phyloP scores from a whole-genome alignment of 2,888 invertebrate genomes.

The Autographa pulchrina region DNA sequence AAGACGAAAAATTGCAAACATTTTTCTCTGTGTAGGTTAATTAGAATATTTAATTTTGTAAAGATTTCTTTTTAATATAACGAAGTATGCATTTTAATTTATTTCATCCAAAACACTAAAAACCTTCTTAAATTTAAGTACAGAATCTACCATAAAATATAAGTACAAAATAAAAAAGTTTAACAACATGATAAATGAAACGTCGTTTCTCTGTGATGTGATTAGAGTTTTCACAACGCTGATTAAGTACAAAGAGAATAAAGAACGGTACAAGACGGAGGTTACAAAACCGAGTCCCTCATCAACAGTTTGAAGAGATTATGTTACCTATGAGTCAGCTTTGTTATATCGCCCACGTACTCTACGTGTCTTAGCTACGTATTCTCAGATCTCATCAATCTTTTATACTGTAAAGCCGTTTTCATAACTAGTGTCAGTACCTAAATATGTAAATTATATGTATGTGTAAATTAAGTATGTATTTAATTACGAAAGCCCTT shows the following conservation, averaged over 20 bases:
- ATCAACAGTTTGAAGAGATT: conserved; percentile 55
- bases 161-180: conserved; percentile 35
- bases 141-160: conserved; percentile 14
- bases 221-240: conserved; percentile 61
- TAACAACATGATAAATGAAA: conserved; percentile 34
- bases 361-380: conserved; percentile 44
- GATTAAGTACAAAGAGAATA: conserved; percentile 49
- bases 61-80: too few species aligned
- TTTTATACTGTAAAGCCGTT: conserved; percentile 34
- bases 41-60: too few species aligned
- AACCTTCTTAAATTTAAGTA: neutral
- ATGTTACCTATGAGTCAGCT: conserved; percentile 56
- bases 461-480: too few species aligned
- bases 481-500: neutral
- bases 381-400: conserved; percentile 34
- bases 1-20: too few species aligned
- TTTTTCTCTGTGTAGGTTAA: too few species aligned
- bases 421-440: conserved; percentile 16
- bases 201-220: conserved; percentile 49
- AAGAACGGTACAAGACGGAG: conserved; percentile 43
- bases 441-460: neutral
- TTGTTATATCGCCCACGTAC: conserved; percentile 62
- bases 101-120: too few species aligned
- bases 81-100: too few species aligned
- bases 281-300: conserved; percentile 60